Base-by-base conservation (phyloP, 2,888 invertebrate species). In the Liopterus haemorrhoidalis region DNA sequence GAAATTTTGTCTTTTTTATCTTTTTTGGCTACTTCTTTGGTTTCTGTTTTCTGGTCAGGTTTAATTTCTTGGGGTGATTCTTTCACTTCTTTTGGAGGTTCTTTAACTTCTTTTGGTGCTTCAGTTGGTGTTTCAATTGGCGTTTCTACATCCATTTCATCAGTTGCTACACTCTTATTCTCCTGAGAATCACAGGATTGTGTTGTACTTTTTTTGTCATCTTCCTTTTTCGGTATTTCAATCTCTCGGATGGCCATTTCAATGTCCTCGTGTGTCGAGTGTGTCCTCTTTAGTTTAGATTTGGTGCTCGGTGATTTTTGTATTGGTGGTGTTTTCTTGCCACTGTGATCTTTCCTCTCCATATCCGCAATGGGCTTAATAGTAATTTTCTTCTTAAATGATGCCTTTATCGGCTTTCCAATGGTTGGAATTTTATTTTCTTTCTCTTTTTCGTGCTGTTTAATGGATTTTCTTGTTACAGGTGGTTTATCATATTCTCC, bases 401-500 rank as follows among this genome's bases (percentile, higher is more conserved):
- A n/a, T n/a, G n/a, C n/a, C n/a, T n/a, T n/a, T n/a, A n/a, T n/a
- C n/a, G n/a, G n/a, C n/a, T n/a, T n/a, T n/a, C n/a, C n/a, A n/a
- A n/a, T n/a, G 12, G 12, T 25, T 11, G 3, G n/a, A 11, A 11
- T 12, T 25, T 25, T n/a, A 11, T 2, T 25, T 11, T 25, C 25
- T 11, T 3, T 25, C n/a, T 25, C 12, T 25, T 25, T 12, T 25
- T 25, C 25, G n/a, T n/a, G n/a, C 12, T 25, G n/a, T 12, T 3
- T n/a, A 4, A 4, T 12, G 12, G 25, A 11, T 25, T n/a, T 3
- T 4, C 12, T 12, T n/a, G 4, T 2, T 25, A 11, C 12, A 25
- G 25, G 4, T 25, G 12, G n/a, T 25, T 25, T 25, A 25, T 25
- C 25, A 25, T 25, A 11, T 25, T 25, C 25, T 25, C n/a, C n/a